Base-by-base conservation (phyloP, 1,140 invertebrate genomes). In the Listronotus bonariensis region DNA sequence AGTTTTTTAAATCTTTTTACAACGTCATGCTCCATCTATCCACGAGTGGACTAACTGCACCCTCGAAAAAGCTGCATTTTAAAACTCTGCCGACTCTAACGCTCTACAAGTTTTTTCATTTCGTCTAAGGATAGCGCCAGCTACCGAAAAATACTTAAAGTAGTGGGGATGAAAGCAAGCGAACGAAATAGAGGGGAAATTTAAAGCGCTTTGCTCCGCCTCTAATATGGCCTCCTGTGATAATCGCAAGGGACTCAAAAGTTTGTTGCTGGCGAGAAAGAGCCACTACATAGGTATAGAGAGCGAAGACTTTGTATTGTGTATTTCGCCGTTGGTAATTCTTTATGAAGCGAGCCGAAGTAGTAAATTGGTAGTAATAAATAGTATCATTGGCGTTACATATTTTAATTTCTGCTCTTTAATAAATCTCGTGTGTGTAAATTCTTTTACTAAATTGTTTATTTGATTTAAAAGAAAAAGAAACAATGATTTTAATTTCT, bases 151-250 rank as follows among this genome's bases (percentile, higher is more conserved):
- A 71, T 55, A 26, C 26, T 14, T 8, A 57, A 58, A 57, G 62
- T 54, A 64, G 57, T n/a, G 55, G 67, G 59, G 57, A 65, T 45
- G 36, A 32, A 26, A 31, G 59, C 36, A 61, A 45, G 45, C 46
- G 51, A 32, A 42, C 32, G 15, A 26, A 32, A 43, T 41, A 40
- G 34, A 40, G 52, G 55, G 53, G 62, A 53, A 65, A 49, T 52
- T 65, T 38, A 10, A 38, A 40, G 31, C 46, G 18, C 11, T 46
- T 57, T 40, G 72, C 72, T 69, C 74, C 74, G 73, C 74, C 74
- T 63, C 58, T 73, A 76, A 75, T 65, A 76, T 76, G 74, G 74
- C 74, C 68, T 74, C 73, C 74, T 71, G 69, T 65, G 74, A 76
- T 72, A 72, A 69, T 74, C 71, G 67, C 73, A 69, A 72, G 73